Evolutionary conservation across 2,113 vertebrate genomes (phyloP).

Genomic region (Pygathrix nemaeus): DNA sequence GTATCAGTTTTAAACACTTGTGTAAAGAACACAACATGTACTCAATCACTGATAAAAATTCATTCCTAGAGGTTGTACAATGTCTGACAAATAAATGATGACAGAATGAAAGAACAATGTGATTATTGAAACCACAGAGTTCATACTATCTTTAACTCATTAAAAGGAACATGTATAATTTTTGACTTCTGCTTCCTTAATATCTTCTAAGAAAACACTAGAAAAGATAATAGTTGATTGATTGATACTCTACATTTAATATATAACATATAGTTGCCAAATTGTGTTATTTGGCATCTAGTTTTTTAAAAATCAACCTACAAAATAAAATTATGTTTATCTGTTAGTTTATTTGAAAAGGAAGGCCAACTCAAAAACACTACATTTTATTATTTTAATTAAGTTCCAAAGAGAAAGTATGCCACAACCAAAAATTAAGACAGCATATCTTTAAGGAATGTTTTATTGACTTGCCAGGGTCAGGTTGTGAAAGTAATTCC

Average conservation of each 20-base stretch:
- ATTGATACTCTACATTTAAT: slow-evolving; percentile 15
- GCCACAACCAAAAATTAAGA: not conserved
- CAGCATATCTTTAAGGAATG: not conserved
- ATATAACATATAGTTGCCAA: not conserved
- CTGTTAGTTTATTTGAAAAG: not conserved
- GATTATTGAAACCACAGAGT: not conserved
- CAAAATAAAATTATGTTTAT: slow-evolving; percentile 26
- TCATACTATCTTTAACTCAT: not conserved
- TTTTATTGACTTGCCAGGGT: not conserved
- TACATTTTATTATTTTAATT: slow-evolving; percentile 29
- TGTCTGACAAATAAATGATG: slow-evolving; percentile 9
- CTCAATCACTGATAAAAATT: not conserved
- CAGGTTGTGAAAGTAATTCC: not conserved
- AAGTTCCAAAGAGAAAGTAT: not conserved
- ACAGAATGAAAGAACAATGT: not conserved
- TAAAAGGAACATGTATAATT: not conserved
- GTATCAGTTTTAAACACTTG: not conserved
- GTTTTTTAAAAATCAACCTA: not conserved
- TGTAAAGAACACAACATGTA: not conserved
- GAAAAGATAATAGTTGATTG: not conserved
- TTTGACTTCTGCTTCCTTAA: not conserved
- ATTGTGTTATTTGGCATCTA: not conserved
- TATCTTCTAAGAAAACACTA: slow-evolving; percentile 30
- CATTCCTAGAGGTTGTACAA: not conserved
- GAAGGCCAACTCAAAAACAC: not conserved